A percentile compares a stretch with the other conserved stretches of the same genome.
Conservation (phyloP, 2,888 invertebrate species). For the Eueremaeus valkanovi region DNA sequence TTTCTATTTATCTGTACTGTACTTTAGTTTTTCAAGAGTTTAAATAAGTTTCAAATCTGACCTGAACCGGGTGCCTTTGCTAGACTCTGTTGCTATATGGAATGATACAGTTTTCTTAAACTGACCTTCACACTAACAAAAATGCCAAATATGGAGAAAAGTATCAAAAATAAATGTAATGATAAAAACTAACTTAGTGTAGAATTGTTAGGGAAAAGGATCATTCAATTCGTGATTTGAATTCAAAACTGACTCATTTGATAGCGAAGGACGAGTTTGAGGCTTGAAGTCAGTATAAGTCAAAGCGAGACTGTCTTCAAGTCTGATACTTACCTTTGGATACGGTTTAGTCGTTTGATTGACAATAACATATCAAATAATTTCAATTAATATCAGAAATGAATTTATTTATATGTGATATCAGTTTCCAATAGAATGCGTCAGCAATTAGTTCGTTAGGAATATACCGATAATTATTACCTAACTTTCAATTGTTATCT, state of each 20-base stretch:
- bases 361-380: too few species aligned
- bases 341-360: too few species aligned
- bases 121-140: constrained; percentile 1
- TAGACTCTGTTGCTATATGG: background rate
- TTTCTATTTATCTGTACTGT: too few species aligned
- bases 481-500: background rate
- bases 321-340: too few species aligned
- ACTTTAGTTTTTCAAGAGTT: too few species aligned
- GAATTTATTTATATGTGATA: background rate
- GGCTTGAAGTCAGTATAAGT: too few species aligned
- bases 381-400: too few species aligned
- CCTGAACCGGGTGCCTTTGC: background rate
- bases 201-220: too few species aligned
- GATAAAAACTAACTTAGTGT: background rate
- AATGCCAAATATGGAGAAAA: background rate
- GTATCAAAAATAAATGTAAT: too few species aligned
- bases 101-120: background rate
- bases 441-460: background rate
- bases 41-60: background rate
- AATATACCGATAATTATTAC: background rate
- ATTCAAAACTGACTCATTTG: background rate
- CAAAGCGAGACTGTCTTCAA: too few species aligned
- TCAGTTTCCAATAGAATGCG: background rate
- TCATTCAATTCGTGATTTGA: background rate
- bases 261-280: background rate